phyloP scores from a whole-genome alignment of 2,888 invertebrate species.

The Oxytorus armatus region DNA sequence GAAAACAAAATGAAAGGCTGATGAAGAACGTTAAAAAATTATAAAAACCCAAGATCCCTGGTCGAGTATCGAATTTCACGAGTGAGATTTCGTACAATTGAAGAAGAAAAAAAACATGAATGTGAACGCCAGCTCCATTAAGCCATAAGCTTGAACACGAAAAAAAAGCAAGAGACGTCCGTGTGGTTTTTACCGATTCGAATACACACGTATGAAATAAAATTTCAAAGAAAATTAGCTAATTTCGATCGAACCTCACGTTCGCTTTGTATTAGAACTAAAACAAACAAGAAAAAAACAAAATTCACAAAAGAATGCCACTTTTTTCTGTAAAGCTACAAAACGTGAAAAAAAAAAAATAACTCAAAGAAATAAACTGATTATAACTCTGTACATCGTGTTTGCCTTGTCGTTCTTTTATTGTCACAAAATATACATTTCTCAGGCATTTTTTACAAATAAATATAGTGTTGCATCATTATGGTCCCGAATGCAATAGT shows the following conservation, averaged over 20 bases:
- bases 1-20: conserved; percentile 61
- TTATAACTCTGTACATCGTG: conserved; percentile 79
- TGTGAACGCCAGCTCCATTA: conserved; percentile 65
- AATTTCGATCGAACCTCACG: conserved; percentile 61
- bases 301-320: conserved; percentile 64
- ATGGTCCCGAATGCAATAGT: conserved; percentile 37
- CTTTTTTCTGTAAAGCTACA: conserved; percentile 66
- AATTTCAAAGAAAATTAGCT: conserved; percentile 48
- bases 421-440: conserved; percentile 52
- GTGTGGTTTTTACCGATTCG: conserved; percentile 57
- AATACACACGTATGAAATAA: conserved; percentile 37
- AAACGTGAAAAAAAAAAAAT: conserved; percentile 71
- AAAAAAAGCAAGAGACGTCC: conserved; percentile 30
- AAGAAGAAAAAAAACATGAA: conserved; percentile 55
- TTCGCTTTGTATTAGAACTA: conserved; percentile 64
- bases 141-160: conserved; percentile 33
- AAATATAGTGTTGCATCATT: no score
- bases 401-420: conserved; percentile 54
- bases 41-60: conserved; percentile 25
- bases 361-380: conserved; percentile 82
- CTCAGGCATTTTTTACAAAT: conserved; percentile 50
- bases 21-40: conserved; percentile 51
- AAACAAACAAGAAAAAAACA: conserved; percentile 57
- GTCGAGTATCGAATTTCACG: conserved; percentile 42
- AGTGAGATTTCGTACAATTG: conserved; percentile 28